Evolutionary conservation across 2,797 vertebrate genomes (phyloP), one percentile per base, ranked within the genome.

Genomic region (Lepilemur septentrionalis): DNA sequence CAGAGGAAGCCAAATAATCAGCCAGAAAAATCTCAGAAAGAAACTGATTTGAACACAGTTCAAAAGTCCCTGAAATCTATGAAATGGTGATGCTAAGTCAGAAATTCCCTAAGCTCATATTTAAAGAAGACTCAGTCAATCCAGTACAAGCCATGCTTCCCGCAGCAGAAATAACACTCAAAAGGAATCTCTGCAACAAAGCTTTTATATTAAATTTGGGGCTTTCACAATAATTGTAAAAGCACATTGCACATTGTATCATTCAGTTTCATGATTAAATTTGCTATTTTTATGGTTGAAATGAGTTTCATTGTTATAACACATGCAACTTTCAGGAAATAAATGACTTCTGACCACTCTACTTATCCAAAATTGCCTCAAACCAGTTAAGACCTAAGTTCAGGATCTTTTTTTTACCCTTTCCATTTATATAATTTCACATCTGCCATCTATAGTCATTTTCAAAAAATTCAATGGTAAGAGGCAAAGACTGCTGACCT

Each of bases 391-490:
- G 84, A 43, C 9, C 59, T 61, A 80, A 91, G 38, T 76, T 84
- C n/a, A 95, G 25, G 35, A 50, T 63, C 57, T 87, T 20, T 72
- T 67, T 69, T 91, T 32, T 61, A 41, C 50, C 38, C 25, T 92
- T 82, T 87, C 82, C 48, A 91, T 81, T 90, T 87, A 32, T 2
- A 76, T 61, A n/a, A 88, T 41, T 96, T 96, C 50, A 94, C 30
- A 32, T 73, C 30, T 96, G 72, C 32, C 65, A 95, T 48, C 43
- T 92, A 23, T 0, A 17, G 5, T 55, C 23, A 91, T 28, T 91
- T 91, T 91, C 2, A n/a, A 76, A 85, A 90, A 78, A 30, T 82
- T 73, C 30, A 46, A 85, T 3, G 10, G 32, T 69, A 75, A 43
- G 8, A 14, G 35, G 41, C n/a, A 83, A 41, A 76, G 32, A 70